Base-by-base conservation (phyloP, 2,113 vertebrate genomes). In the Galemys pyrenaicus region DNA sequence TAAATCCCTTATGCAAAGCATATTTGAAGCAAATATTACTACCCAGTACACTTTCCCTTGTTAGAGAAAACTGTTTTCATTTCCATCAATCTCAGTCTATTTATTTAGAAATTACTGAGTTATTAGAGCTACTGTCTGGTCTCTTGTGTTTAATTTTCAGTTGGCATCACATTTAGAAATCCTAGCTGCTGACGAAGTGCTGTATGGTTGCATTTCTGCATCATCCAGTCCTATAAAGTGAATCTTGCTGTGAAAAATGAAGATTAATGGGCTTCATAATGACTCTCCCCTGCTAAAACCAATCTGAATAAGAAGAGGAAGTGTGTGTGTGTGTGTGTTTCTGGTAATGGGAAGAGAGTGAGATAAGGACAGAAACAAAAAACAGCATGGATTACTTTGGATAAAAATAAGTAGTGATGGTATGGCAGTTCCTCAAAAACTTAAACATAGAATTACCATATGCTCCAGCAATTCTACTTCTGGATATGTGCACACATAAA, bases 241-340 rank as follows among this genome's bases (percentile, higher is more conserved):
- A 98, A 97, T 97, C 97, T 97, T 96, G 96, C 96, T 98, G 97
- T 98, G 98, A 98, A 98, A 98, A 98, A 98, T 98, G 95, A 98
- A 98, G 98, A 99, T 98, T 98, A 98, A 98, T 98, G 97, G 97
- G 95, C 96, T 98, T 97, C 96, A 97, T 98, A 98, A 98, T 98
- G 90, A 97, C 88, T 98, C 97, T 97, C 93, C 96, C 97, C 97
- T 96, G 96, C 92, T 98, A 96, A 98, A 98, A 85, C 95, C 87
- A 94, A 97, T 98, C 97, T 98, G 94, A 98, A 98, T 97, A 96
- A 97, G 96, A 95, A 96, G 94, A 56, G 46, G 77, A 75, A 37
- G 58, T 1, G 37, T 44, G n/a, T 44, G 41, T 56, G 51, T 41
- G 30, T 44, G 41, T 41, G 70, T 70, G 49, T 94, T 17, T 82